phyloP scores from a whole-genome alignment of 2,888 invertebrate genomes.

The Tiliacea citrago region DNA sequence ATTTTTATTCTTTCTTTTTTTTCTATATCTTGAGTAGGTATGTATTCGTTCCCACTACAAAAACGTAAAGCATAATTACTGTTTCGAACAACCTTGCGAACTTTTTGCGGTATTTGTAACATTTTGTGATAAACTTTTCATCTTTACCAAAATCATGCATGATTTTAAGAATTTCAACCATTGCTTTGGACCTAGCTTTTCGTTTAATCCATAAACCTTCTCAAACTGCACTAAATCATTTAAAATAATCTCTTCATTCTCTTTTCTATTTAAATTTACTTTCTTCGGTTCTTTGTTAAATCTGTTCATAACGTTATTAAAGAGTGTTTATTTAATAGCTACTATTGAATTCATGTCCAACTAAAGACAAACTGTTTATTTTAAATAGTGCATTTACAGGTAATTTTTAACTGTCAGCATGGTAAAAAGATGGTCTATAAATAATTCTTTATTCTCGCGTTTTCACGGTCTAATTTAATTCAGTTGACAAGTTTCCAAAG shows the following conservation, averaged over 20 bases:
- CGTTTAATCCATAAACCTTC: background rate
- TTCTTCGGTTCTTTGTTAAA: background rate
- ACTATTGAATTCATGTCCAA: background rate
- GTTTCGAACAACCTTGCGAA: background rate
- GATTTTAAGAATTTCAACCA: too few relatives aligned
- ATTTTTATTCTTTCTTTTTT: too few relatives aligned
- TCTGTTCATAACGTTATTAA: background rate
- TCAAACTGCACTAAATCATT: background rate
- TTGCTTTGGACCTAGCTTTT: background rate
- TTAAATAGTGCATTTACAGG: constrained; percentile 2
- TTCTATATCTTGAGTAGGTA: background rate
- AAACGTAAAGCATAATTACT: background rate
- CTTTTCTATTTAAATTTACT: too few relatives aligned
- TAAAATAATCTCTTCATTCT: background rate
- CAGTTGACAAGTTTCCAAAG: background rate
- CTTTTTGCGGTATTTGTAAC: constrained; percentile 11
- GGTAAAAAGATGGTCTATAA: background rate
- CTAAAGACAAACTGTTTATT: constrained; percentile 16
- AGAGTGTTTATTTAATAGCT: background rate
- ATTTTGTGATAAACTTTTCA: background rate
- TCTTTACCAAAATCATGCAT: background rate
- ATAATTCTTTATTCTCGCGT: constrained; percentile 7
- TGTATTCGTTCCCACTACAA: background rate
- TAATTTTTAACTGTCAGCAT: background rate
- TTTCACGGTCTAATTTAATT: constrained; percentile 21